Evolutionary conservation across 1,140 invertebrate species (phyloP), one percentile per base, ranked within the genome.

Genomic region (Drosophila lini): DNA sequence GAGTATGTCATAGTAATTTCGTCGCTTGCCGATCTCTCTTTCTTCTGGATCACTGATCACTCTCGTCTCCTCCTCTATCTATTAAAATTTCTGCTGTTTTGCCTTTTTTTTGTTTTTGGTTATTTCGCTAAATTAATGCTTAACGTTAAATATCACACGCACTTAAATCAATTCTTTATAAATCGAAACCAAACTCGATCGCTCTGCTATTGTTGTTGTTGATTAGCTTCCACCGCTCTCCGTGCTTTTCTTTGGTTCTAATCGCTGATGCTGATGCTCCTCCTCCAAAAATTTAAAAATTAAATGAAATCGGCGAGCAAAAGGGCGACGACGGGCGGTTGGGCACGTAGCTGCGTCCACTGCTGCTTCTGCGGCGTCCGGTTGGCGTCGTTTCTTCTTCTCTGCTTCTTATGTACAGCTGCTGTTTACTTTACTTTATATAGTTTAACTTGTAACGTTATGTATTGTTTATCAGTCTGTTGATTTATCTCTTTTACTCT

Each of bases 71-170:
- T 67, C 34, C 65, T 34, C 19, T 55, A 25, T 55, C 57, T 78
- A 53, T 73, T 86, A 78, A 81, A 90, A 85, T 90, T 77, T 90
- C 90, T 90, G 74, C 79, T 78, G 68, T 82, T 88, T 77, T 80
- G 53, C 74, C 48, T 78, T 53, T 63, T 77, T 88, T 89, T 90
- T 73, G 75, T 79, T 86, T 86, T 86, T 86, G 84, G 83, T 86
- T 86, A 88, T 82, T 77, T 81, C 57, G 85, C 86, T 89, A 89
- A 90, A 90, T 81, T 89, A 90, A 90, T 90, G 76, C 90, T 91
- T 91, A 91, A 86, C 78, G 71, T 91, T 91, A 91, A 91, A 91
- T 91, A 91, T 91, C 90, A 91, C 90, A 91, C 90, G 91, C 90
- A 91, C 91, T 89, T 91, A 91, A 91, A 91, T 91, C 86, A 89